Evolutionary conservation across 2,888 invertebrate genomes (phyloP).

Genomic region (Zonitis immaculata): DNA sequence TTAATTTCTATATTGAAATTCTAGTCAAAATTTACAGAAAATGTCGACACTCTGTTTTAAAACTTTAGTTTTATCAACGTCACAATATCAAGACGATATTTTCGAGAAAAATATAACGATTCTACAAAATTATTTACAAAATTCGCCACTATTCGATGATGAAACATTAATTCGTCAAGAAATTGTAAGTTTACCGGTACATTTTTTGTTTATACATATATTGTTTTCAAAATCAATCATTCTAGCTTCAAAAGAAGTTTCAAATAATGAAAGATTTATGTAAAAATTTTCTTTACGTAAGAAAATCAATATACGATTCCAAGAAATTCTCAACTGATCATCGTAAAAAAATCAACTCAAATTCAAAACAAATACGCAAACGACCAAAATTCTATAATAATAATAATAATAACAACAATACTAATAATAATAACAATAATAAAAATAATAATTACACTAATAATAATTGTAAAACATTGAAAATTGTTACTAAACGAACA

Average conservation of each 20-base stretch:
- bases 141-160: not conserved
- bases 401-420: too few relatives aligned
- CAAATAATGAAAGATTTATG: not conserved
- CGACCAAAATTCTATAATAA: not conserved
- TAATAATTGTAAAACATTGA: too few relatives aligned
- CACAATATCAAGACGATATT: not conserved
- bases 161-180: not conserved
- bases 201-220: too few relatives aligned
- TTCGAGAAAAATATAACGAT: not conserved
- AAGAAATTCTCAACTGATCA: not conserved
- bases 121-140: not conserved
- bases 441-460: too few relatives aligned
- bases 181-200: too few relatives aligned
- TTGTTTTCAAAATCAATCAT: too few relatives aligned
- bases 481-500: too few relatives aligned
- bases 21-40: constrained; percentile 2
- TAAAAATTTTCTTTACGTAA: not conserved
- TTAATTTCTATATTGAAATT: too few relatives aligned
- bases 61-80: constrained; percentile 5
- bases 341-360: not conserved
- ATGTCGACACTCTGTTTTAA: constrained; percentile 15
- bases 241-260: not conserved
- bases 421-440: too few relatives aligned
- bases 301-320: not conserved
- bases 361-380: not conserved